phyloP scores from a whole-genome alignment of 1,140 invertebrate genomes.

The Octopus sinensis region DNA sequence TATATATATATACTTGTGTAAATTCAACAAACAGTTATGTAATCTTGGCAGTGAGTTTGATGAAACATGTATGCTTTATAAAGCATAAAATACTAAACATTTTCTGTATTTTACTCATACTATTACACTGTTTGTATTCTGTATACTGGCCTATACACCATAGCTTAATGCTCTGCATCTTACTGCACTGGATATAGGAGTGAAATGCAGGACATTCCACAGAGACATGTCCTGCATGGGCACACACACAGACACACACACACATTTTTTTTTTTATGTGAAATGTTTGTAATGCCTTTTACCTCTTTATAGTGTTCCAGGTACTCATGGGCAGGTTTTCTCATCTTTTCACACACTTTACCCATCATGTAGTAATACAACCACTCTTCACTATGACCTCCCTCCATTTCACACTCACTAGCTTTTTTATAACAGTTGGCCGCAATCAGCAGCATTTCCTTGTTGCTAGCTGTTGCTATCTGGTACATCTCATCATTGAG shows the following conservation, averaged over 20 bases:
- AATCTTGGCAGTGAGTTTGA: too few relatives aligned
- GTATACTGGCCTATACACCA: too few relatives aligned
- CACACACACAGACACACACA: not conserved
- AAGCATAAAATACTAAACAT: too few relatives aligned
- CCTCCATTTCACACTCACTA: constrained; percentile 60
- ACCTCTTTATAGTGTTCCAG: constrained; percentile 76
- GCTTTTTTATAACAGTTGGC: constrained; percentile 75
- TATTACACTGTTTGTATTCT: too few relatives aligned
- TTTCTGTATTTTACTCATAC: too few relatives aligned
- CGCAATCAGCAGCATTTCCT: constrained; percentile 74
- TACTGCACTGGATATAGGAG: too few relatives aligned
- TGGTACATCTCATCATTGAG: constrained; percentile 66
- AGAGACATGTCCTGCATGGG: not conserved
- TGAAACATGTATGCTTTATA: too few relatives aligned
- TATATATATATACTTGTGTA: too few relatives aligned
- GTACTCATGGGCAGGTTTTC: constrained; percentile 69
- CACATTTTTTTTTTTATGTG: not conserved
- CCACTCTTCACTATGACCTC: constrained; percentile 69
- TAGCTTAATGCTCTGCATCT: too few relatives aligned
- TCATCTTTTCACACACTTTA: constrained; percentile 71
- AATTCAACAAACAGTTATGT: too few relatives aligned
- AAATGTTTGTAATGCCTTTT: constrained; percentile 23
- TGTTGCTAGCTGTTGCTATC: constrained; percentile 71
- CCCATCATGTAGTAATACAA: constrained; percentile 88
- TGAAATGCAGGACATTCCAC: too few relatives aligned